Base-by-base conservation (phyloP, 2,888 invertebrate genomes). In the Archips crataeganus region DNA sequence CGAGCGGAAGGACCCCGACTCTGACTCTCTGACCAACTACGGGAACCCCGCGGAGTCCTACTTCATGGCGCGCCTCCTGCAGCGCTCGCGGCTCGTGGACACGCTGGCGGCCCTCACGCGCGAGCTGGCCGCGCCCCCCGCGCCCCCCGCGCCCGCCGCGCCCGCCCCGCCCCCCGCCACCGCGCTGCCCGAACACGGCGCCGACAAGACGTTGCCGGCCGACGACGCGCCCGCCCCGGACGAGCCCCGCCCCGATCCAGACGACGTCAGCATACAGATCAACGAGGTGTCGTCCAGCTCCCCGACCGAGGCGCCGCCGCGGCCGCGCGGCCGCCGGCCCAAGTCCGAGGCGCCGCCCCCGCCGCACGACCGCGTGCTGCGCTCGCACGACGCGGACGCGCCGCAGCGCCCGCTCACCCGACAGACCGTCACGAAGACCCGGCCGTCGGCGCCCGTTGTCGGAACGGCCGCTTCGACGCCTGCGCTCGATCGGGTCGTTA, bases 241-340 rank as follows among this genome's bases (percentile, higher is more conserved):
- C 45, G 45, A 45, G 45, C 45, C 45, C 11, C 45, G 45, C 11
- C 45, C 3, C 45, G 59, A 74, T 78, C 49, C 80, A 73, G 87
- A 88, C 72, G 90, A 90, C 75, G 94, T 93, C 77, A 89, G 93
- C 49, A 96, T 96, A 60, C 96, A 96, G 87, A 96, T 96, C 77
- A 95, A 96, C 85, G 96, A 96, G 85, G 95, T 96, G 23, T 96
- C 96, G 1, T 96, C 96, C 0, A 96, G 95, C 79, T 95, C 95
- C 60, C 94, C 95, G 9, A 93, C 93, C n/a, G 92, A 94, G 59
- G 89, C 82, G 0, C 90, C 93, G 60, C 83, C 87, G 9, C 81
- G 87, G 4, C 75, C 85, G 4, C 89, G 91, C 67, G 90, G 87
- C 0, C 85, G 92, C 0, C 84, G 87, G 0, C 79, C 83, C 3